Conservation (phyloP, 2,888 invertebrate species). For the Troides oblongomaculatus region DNA sequence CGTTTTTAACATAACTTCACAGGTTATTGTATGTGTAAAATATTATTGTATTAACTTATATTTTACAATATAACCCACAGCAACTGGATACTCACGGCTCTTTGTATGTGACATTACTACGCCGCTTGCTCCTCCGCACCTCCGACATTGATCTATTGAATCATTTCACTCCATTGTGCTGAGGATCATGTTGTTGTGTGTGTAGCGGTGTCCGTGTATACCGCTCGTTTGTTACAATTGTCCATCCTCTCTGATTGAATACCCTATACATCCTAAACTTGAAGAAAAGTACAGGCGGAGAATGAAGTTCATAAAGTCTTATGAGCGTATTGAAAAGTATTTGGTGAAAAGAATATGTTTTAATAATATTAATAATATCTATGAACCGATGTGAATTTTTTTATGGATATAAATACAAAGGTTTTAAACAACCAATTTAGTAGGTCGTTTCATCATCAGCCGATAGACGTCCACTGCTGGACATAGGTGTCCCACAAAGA, state of each 20-base stretch:
- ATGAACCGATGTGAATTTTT: no score
- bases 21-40: not conserved
- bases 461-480: no score
- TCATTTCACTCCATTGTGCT: slow-evolving; percentile 53
- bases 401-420: no score
- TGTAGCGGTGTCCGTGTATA: slow-evolving; percentile 16
- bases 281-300: not conserved
- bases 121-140: slow-evolving; percentile 18
- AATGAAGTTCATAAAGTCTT: not conserved
- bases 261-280: slow-evolving; percentile 31
- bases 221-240: slow-evolving; percentile 27
- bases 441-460: no score
- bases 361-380: not conserved
- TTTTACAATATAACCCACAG: slow-evolving; percentile 9
- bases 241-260: slow-evolving; percentile 53
- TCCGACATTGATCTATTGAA: slow-evolving; percentile 54
- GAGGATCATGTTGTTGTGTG: slow-evolving; percentile 21
- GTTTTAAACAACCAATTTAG: no score
- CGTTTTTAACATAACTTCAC: not conserved
- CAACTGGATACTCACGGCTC: slow-evolving; percentile 6
- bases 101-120: slow-evolving; percentile 28
- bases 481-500: no score
- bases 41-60: not conserved
- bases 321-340: not conserved
- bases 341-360: not conserved